Percentiles rank a stretch among this genome's conserved stretches.
Conservation (phyloP, 2,888 invertebrate genomes). For the Exephanes ischioxanthus region DNA sequence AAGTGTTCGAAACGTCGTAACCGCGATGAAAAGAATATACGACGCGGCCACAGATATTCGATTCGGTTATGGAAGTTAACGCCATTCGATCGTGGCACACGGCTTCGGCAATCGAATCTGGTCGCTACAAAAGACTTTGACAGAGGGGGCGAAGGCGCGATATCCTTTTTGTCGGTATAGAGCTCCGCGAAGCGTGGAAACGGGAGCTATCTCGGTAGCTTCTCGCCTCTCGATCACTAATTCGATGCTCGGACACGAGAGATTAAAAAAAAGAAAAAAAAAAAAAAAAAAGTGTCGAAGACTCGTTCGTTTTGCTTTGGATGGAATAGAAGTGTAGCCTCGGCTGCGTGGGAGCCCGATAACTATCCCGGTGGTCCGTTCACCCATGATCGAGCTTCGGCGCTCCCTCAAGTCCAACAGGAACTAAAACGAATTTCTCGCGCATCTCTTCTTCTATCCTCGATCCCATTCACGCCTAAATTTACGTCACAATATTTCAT, state of each 20-base stretch:
- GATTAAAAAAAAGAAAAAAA: background rate
- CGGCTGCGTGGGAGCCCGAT: conserved; percentile 64
- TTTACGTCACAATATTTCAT: conserved; percentile 30
- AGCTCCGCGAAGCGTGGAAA: conserved; percentile 68
- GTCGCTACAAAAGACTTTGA: conserved; percentile 33
- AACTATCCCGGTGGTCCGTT: conserved; percentile 69
- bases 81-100: conserved; percentile 29
- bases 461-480: background rate
- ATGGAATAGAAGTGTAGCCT: conserved; percentile 30
- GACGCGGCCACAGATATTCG: conserved; percentile 52
- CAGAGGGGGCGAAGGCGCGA: conserved; percentile 24
- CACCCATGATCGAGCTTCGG: conserved; percentile 22
- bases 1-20: conserved; percentile 44
- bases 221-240: conserved; percentile 56
- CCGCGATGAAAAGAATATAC: conserved; percentile 29
- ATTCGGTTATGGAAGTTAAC: conserved; percentile 32
- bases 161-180: conserved; percentile 55
- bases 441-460: background rate
- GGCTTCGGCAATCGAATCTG: conserved; percentile 26
- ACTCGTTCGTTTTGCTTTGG: conserved; percentile 34
- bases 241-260: conserved; percentile 51
- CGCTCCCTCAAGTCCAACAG: conserved; percentile 15
- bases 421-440: conserved; percentile 13
- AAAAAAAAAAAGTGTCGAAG: conserved; percentile 39
- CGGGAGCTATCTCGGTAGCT: conserved; percentile 46